These are phyloP conservation scores for Coelinius sp. DNA, from an alignment of 2,888 invertebrate species.

Conservation along the genomic window DNA sequence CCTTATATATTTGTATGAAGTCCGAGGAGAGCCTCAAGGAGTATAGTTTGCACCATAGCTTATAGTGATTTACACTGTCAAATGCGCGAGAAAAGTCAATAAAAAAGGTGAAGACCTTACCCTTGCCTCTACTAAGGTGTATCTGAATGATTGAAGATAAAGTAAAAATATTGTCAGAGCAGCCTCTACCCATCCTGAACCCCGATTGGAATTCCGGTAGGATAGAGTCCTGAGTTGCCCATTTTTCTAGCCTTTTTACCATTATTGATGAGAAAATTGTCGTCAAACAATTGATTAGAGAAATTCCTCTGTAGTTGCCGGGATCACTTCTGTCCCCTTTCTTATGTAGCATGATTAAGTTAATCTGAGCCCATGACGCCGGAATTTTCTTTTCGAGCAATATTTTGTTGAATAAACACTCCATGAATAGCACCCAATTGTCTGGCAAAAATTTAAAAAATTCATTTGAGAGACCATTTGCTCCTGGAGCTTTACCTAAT, in stretches of 20 bases:
- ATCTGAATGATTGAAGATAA: not conserved
- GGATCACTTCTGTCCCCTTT: not conserved
- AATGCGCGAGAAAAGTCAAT: too few species aligned
- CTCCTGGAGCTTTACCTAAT: not conserved
- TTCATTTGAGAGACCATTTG: not conserved
- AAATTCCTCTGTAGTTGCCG: conserved; percentile 3
- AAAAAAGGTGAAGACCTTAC: too few species aligned
- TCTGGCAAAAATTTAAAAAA: not conserved
- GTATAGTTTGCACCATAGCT: too few species aligned
- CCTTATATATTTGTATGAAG: too few species aligned
- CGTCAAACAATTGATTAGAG: not conserved
- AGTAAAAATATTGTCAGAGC: not conserved
- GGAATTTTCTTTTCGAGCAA: not conserved
- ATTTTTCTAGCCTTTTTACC: not conserved
- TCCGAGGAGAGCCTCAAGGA: too few species aligned
- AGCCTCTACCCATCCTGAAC: not conserved
- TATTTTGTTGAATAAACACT: conserved; percentile 1
- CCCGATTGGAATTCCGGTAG: not conserved
- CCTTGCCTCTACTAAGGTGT: too few species aligned
- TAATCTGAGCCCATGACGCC: not conserved
- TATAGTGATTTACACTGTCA: too few species aligned
- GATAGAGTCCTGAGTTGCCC: not conserved
- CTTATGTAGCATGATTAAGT: not conserved
- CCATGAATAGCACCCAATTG: not conserved
- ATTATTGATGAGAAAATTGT: conserved; percentile 15